Evolutionary conservation across 2,113 vertebrate genomes (phyloP), one percentile per base, ranked within the genome.

Genomic region (Paradoxurus hermaphroditus): DNA sequence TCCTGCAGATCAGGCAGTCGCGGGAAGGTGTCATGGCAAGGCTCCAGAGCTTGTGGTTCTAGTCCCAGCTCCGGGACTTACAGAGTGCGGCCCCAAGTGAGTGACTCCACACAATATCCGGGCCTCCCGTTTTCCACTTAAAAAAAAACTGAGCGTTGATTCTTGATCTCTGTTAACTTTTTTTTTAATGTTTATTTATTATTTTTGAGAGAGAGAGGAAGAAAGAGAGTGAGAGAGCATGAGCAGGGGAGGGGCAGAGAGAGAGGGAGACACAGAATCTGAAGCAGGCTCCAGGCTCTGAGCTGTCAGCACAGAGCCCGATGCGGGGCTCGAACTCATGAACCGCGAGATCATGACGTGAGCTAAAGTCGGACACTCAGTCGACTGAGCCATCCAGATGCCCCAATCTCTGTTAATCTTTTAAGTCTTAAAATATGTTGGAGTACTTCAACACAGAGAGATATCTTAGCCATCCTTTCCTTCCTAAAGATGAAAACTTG

Each of bases 291-390:
- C 12, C 39, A 59, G 56, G 21, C 56, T 59, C 56, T 9, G 56
- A 59, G 56, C 56, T 59, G 56, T 59, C 21, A 72, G 70, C 36
- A 25, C 5, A 31, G 63, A 65, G 70, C 70, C 36, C 1, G 5
- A 41, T 21, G 12, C 0, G 3, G 5, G 39, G 13, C 39, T 73
- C 23, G 0, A 41, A 41, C 39, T 16, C 12, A 3, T 2, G 70
- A 39, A 13, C 70, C 23, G 23, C 13, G 36, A 7, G 23, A 73
- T 41, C 23, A 41, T 27, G 70, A 73, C 39, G 23, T 41, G 70
- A 73, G 39, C 70, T 0, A 0, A 73, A 73, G 25, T 39, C 6
- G 7, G 72, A 29, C 1, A 6, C 72, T 73, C 25, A 44, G 15
- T 13, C 13, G 39, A 73, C 39, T 44, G 72, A 73, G 39, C 72